A percentile compares a stretch with the other conserved stretches of the same genome.
Conservation (phyloP, 2,113 vertebrate species). For the Emydura subglobosa region DNA sequence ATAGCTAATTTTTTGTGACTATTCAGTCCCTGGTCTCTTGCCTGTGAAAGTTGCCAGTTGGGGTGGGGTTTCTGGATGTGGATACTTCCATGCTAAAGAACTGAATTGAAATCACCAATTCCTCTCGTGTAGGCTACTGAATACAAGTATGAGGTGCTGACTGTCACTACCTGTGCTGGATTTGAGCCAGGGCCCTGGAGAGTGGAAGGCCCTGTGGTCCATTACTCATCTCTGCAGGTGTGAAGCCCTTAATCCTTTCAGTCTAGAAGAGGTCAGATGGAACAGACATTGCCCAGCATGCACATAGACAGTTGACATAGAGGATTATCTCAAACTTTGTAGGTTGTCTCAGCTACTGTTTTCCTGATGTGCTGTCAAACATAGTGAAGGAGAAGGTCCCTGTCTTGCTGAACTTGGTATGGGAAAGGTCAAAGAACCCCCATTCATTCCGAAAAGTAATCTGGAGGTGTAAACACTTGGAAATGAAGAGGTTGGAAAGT, state of each 20-base stretch:
- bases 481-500: background rate
- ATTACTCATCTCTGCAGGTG: background rate
- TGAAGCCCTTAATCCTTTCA: background rate
- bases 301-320: background rate
- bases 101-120: background rate
- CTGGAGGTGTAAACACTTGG: background rate
- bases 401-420: background rate
- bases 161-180: background rate
- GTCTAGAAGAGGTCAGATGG: background rate
- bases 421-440: background rate
- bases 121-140: accelerated
- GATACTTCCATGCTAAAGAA: background rate
- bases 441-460: background rate
- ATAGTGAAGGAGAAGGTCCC: background rate
- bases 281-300: background rate
- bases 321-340: background rate
- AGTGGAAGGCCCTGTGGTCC: background rate
- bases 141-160: background rate
- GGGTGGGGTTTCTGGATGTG: background rate
- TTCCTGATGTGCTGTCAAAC: background rate
- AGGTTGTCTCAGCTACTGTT: background rate
- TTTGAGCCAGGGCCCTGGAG: background rate
- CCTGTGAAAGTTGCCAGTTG: background rate
- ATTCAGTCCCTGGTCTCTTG: background rate
- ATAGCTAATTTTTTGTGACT: background rate